Evolutionary conservation across 2,888 invertebrate species (phyloP).

Genomic region (Leucophenga maculata): DNA sequence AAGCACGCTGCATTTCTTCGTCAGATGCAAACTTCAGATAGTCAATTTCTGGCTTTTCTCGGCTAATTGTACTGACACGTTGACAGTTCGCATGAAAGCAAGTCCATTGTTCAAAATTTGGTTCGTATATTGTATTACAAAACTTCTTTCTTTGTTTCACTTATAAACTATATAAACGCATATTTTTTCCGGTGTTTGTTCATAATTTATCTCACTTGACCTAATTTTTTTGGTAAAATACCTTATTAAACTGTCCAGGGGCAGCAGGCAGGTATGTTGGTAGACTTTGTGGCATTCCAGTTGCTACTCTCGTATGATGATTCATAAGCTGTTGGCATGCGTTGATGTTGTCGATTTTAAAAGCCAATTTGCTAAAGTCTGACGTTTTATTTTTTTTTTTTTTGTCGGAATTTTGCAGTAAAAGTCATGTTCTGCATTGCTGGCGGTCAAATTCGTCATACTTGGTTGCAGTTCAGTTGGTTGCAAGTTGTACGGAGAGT

Average conservation of each 20-base stretch:
- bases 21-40: slow-evolving; percentile 13
- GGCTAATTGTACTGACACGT: slow-evolving; percentile 64
- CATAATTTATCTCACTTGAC: slow-evolving; percentile 16
- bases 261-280: too few relatives aligned
- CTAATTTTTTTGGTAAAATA: slow-evolving; percentile 9
- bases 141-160: slow-evolving; percentile 12
- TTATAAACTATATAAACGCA: background rate
- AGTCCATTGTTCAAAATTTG: slow-evolving; percentile 51
- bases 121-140: background rate
- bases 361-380: too few relatives aligned
- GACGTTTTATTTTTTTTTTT: too few relatives aligned
- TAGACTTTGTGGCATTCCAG: too few relatives aligned
- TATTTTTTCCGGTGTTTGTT: background rate
- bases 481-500: too few relatives aligned
- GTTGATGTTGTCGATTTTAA: too few relatives aligned
- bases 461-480: too few relatives aligned
- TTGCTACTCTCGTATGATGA: too few relatives aligned
- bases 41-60: slow-evolving; percentile 44
- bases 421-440: too few relatives aligned
- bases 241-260: background rate
- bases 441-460: too few relatives aligned
- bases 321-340: too few relatives aligned
- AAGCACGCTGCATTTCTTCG: background rate
- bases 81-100: slow-evolving; percentile 64
- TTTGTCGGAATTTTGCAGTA: too few relatives aligned